phyloP scores from a whole-genome alignment of 2,888 invertebrate species.

The Clistopyga incitator region DNA sequence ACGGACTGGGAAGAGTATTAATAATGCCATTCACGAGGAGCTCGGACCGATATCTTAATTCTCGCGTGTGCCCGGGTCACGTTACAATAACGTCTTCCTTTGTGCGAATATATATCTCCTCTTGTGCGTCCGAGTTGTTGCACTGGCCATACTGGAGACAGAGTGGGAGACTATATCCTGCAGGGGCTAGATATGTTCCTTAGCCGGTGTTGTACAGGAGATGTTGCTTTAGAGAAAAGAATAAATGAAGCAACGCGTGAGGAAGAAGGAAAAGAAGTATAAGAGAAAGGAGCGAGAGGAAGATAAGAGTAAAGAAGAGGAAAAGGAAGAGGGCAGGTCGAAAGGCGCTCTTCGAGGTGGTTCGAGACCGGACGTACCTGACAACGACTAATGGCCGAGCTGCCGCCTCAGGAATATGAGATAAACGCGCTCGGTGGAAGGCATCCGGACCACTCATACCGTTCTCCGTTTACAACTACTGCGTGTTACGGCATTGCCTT shows the following conservation, averaged over 20 bases:
- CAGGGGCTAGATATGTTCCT: slow-evolving; percentile 18
- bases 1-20: slow-evolving; percentile 68
- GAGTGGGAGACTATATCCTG: slow-evolving; percentile 36
- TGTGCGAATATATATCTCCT: slow-evolving; percentile 64
- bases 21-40: slow-evolving; percentile 76
- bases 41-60: slow-evolving; percentile 80
- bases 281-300: slow-evolving; percentile 43
- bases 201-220: slow-evolving; percentile 49
- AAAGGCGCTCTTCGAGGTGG: slow-evolving; percentile 70
- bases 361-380: slow-evolving; percentile 79
- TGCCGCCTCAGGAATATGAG: slow-evolving; percentile 76
- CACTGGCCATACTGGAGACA: slow-evolving; percentile 56
- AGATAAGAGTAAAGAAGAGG: slow-evolving; percentile 53
- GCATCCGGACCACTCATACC: slow-evolving; percentile 73
- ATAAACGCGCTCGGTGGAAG: slow-evolving; percentile 75
- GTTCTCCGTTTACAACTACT: slow-evolving; percentile 78
- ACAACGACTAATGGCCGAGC: slow-evolving; percentile 81
- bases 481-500: slow-evolving; percentile 70
- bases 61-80: slow-evolving; percentile 77
- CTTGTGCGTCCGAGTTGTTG: slow-evolving; percentile 66
- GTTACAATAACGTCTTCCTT: slow-evolving; percentile 78
- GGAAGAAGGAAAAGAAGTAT: neutral
- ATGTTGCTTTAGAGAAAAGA: slow-evolving; percentile 58
- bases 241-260: slow-evolving; percentile 20
- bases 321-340: slow-evolving; percentile 71